A percentile compares a stretch with the other conserved stretches of the same genome.
Evolutionary conservation across 2,888 invertebrate genomes (phyloP).

Genomic region (Gasteruption jaculator): DNA sequence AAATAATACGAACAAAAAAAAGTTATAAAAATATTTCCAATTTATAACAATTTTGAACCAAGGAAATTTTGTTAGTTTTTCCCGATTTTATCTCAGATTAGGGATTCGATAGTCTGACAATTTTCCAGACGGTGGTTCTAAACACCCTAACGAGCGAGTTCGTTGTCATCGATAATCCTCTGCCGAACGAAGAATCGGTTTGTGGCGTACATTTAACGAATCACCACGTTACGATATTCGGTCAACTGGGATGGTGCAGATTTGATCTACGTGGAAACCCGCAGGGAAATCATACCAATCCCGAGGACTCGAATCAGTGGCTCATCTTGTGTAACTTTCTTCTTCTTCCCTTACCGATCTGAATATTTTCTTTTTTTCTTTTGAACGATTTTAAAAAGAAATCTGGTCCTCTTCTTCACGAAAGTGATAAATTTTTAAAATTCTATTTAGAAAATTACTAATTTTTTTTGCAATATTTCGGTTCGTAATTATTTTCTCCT

Average conservation of each 20-base stretch:
- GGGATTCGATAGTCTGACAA: background rate
- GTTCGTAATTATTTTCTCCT: background rate
- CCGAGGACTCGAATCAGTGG: slow-evolving; percentile 63
- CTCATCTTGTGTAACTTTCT: slow-evolving; percentile 72
- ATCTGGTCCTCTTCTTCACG: no score
- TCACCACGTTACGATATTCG: slow-evolving; percentile 73
- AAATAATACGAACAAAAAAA: background rate
- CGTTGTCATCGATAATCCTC: slow-evolving; percentile 78
- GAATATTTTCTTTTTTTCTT: no score
- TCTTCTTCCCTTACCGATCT: no score
- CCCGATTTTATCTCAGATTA: background rate
- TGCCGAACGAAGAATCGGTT: slow-evolving; percentile 64
- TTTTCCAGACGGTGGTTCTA: slow-evolving; percentile 72
- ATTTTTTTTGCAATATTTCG: no score
- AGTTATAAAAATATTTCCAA: slow-evolving; percentile 2
- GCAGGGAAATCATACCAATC: slow-evolving; percentile 58
- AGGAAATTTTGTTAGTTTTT: background rate
- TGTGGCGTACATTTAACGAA: slow-evolving; percentile 65
- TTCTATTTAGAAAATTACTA: no score
- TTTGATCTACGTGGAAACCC: slow-evolving; percentile 76
- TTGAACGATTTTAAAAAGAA: no score
- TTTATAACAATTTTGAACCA: background rate
- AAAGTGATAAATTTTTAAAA: no score
- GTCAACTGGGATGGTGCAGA: slow-evolving; percentile 70
- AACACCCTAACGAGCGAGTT: slow-evolving; percentile 94